Evolutionary conservation across 2,797 vertebrate genomes (phyloP), one percentile per base, ranked within the genome.

Genomic region (Gymnothorax javanicus): DNA sequence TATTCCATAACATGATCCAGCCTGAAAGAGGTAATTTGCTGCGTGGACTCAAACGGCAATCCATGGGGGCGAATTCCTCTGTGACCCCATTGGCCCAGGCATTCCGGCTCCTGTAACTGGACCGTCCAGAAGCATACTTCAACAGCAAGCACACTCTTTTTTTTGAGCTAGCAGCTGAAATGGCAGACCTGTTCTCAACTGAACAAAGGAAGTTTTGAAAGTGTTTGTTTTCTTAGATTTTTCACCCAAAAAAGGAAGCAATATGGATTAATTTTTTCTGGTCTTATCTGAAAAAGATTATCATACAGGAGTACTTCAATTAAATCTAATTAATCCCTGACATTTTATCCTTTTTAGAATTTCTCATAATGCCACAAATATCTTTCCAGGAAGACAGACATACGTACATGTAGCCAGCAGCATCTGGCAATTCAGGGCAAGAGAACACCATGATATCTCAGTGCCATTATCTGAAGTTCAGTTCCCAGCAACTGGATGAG

Each of bases 111-210:
- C 82, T 15, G 88, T 64, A 91, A 88, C 89, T 54, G 67, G 88
- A 86, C 87, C 89, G 90, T 67, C 86, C 59, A 75, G 56, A 85
- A 56, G 87, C 86, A 86, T 86, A 87, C 88, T 89, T 86, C 83
- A 85, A 13, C 86, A 87, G 90, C 90, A 93, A 89, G 82, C 88
- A 86, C 87, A 84, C 89, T 79, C 5, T 79, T 52, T 50, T 50
- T 75, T 75, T 75, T 75, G 27, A 43, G 73, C 73, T 43, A 75
- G 12, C 73, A 75, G 33, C 33, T 75, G 73, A 17, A 79, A 17
- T 56, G 75, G 75, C 75, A 79, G 75, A 79, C 54, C 43, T 54
- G 52, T 6, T 79, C 75, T 9, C 73, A 77, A 43, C 23, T 43
- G 27, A 9, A 79, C 17, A 52, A 52, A 9, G 43, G 20, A 79